Percentiles rank a stretch among this genome's conserved stretches.
phyloP scores from a whole-genome alignment of 2,797 vertebrate genomes.

The Manis javanica region DNA sequence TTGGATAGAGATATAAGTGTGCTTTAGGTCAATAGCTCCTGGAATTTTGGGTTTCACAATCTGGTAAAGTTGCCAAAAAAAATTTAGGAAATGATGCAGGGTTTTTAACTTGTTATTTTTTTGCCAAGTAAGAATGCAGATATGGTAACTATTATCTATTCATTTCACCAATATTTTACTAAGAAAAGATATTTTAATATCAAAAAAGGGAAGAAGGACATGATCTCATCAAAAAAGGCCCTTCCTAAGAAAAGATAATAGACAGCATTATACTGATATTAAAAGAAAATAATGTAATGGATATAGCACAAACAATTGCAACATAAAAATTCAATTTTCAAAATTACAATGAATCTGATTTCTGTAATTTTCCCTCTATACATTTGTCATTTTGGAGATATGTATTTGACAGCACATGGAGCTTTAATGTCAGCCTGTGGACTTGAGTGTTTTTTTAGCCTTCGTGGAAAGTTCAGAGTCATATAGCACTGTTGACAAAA shows the following conservation, averaged over 20 bases:
- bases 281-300: constrained; percentile 51
- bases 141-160: constrained; percentile 18
- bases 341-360: constrained; percentile 53
- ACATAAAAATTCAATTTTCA: constrained; percentile 57
- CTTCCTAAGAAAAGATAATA: constrained; percentile 19
- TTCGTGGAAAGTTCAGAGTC: constrained; percentile 17
- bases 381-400: constrained; percentile 56
- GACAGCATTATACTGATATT: constrained; percentile 44
- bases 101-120: background rate
- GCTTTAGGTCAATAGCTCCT: background rate
- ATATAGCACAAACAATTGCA: background rate
- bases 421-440: background rate
- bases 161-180: constrained; percentile 9
- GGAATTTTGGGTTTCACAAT: background rate
- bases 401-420: background rate
- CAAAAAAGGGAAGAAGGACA: background rate
- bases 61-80: background rate
- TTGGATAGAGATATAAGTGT: background rate
- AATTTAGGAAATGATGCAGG: background rate
- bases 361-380: constrained; percentile 52
- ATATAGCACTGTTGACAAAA: background rate
- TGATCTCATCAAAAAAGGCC: background rate
- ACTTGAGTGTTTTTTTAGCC: constrained; percentile 19
- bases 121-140: constrained; percentile 6
- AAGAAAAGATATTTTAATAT: constrained; percentile 12